Percentiles rank a stretch among this genome's conserved stretches.
phyloP scores from a whole-genome alignment of 2,888 invertebrate genomes.

The Thysanoteuthis rhombus region DNA sequence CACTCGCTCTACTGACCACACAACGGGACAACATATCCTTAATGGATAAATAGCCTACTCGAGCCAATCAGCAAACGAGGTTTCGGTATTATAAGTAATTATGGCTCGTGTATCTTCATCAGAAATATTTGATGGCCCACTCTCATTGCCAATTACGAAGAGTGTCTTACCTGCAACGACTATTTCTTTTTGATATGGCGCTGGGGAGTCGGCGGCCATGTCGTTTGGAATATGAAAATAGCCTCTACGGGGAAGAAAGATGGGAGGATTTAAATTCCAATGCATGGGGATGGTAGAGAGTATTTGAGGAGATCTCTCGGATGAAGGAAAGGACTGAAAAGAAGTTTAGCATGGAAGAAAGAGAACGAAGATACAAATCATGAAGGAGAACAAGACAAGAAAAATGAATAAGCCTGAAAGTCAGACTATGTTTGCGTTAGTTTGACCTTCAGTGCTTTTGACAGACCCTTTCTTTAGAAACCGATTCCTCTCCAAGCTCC shows the following conservation, averaged over 20 bases:
- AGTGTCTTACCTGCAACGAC: not conserved
- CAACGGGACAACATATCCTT: not conserved
- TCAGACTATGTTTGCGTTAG: too few relatives aligned
- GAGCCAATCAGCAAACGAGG: not conserved
- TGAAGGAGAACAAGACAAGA: too few relatives aligned
- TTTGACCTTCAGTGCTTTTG: too few relatives aligned
- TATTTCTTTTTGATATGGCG: not conserved
- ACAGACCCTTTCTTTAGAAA: too few relatives aligned
- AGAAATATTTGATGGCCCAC: not conserved
- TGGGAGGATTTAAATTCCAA: too few relatives aligned
- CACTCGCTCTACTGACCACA: not conserved
- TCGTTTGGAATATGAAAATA: not conserved
- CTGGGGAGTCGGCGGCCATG: too few relatives aligned
- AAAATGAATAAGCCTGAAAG: too few relatives aligned
- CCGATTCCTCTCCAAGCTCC: too few relatives aligned
- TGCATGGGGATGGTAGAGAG: not conserved
- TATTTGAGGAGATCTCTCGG: not conserved
- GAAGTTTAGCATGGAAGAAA: too few relatives aligned
- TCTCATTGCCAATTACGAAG: not conserved
- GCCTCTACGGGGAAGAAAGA: not conserved
- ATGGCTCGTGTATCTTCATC: not conserved
- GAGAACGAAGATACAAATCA: too few relatives aligned
- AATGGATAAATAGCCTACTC: not conserved
- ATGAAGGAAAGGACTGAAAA: not conserved
- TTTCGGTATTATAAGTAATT: not conserved